Evolutionary conservation across 2,888 invertebrate genomes (phyloP), one percentile per base, ranked within the genome.

Genomic region (Arenicola marina): DNA sequence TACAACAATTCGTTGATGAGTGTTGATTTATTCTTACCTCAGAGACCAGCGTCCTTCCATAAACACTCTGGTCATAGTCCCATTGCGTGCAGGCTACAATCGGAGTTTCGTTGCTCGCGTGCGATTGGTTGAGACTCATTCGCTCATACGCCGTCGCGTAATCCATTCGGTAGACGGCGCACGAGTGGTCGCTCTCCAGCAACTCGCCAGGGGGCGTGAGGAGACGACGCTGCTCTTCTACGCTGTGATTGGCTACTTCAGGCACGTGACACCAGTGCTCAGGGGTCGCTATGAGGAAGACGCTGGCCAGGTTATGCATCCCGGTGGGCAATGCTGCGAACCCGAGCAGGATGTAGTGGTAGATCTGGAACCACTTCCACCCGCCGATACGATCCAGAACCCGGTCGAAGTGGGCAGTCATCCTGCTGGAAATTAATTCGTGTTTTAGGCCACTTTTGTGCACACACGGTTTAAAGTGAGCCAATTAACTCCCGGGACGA

Each of bases 221-320:
- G n/a, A 29, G n/a, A 1, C 29, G 26, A 4, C 57, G 26, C 28
- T 57, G 57, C 24, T 24, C 46, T 24, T 44, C 45, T 24, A 26
- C 11, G 28, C 45, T 57, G 44, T 28, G 46, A 32, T 57, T 57
- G 45, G 44, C 46, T 29, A 57, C n/a, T 31, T 57, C 28, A 31
- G 57, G 59, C 7, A 51, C 51, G 59, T 31, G n/a, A 33, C 59
- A 59, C 59, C 59, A 59, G 38, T 59, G 59, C 18, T 26, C 33
- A 24, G 59, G 59, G n/a, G 38, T 34, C 18, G 59, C 59, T 28
- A 28, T 24, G 3, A 51, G 15, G 18, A 33, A 59, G 18, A 59
- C 59, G 51, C 34, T 48, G 26, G 28, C 33, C 26, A 59, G 38
- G 1, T 31, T 59, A 1, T 59, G 59, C 33, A 51, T 51, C 26